phyloP scores from a whole-genome alignment of 2,888 invertebrate species.

The Coelopa pilipes region DNA sequence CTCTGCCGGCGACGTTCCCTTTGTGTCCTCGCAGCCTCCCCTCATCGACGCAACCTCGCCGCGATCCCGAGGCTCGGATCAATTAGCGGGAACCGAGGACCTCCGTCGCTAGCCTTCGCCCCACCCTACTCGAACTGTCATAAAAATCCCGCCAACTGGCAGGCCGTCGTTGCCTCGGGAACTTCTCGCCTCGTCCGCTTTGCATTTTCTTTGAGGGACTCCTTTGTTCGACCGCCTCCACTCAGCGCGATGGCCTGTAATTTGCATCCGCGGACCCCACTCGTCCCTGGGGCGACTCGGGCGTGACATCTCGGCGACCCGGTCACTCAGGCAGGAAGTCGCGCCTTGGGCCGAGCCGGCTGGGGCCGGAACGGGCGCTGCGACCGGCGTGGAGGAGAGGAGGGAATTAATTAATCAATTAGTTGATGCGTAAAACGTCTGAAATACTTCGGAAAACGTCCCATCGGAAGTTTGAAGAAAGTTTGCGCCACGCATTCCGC shows the following conservation, averaged over 20 bases:
- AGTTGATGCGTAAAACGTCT: no score
- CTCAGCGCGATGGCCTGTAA: not conserved
- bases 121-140: not conserved
- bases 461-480: no score
- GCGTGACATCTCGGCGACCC: not conserved
- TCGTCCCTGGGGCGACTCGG: not conserved
- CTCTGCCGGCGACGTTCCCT: not conserved
- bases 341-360: no score
- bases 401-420: no score
- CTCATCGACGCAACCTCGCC: not conserved
- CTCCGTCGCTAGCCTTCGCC: not conserved
- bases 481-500: no score
- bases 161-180: not conserved
- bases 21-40: not conserved
- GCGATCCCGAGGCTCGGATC: not conserved
- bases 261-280: not conserved
- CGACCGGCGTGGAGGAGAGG: no score
- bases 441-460: no score
- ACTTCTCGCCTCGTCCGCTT: not conserved
- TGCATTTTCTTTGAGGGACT: not conserved
- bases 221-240: not conserved
- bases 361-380: no score
- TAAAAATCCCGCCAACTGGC: not conserved
- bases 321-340: no score
- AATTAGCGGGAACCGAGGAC: not conserved